A percentile compares a stretch with the other conserved stretches of the same genome.
These are phyloP conservation scores for Gastracanthus pulcherrimus DNA, from an alignment of 2,888 invertebrate species.

Conservation along the genomic window DNA sequence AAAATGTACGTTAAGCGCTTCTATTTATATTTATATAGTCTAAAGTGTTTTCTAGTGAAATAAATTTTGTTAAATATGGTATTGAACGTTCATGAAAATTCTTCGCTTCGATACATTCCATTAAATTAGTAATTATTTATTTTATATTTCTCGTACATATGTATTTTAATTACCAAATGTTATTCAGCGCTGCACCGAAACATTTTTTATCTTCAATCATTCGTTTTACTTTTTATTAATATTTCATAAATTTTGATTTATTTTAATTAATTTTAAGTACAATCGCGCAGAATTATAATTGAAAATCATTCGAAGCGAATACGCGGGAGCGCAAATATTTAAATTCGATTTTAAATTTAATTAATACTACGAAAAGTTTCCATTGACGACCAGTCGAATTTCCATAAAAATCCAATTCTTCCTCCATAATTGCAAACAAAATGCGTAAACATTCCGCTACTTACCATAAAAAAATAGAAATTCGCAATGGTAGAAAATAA, in stretches of 20 bases:
- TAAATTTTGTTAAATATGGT: too few species aligned
- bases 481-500: conserved; percentile 37
- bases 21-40: too few species aligned
- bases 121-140: conserved; percentile 43
- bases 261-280: conserved; percentile 58
- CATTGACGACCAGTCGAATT: conserved; percentile 45
- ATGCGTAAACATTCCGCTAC: conserved; percentile 47
- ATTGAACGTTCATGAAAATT: background rate
- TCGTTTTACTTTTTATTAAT: conserved; percentile 49
- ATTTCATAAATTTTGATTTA: conserved; percentile 56
- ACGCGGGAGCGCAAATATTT: conserved; percentile 52
- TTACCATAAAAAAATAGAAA: conserved; percentile 46
- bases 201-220: conserved; percentile 8
- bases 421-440: conserved; percentile 47
- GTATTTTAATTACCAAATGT: conserved; percentile 48
- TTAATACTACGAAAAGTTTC: conserved; percentile 56
- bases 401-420: conserved; percentile 57
- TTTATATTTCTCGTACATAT: conserved; percentile 36
- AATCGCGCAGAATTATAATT: conserved; percentile 56
- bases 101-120: background rate
- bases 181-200: conserved; percentile 35
- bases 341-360: conserved; percentile 59
- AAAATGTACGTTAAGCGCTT: too few species aligned
- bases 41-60: too few species aligned
- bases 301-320: conserved; percentile 54